Conservation (phyloP, 2,888 invertebrate species). For the Rhingia rostrata region DNA sequence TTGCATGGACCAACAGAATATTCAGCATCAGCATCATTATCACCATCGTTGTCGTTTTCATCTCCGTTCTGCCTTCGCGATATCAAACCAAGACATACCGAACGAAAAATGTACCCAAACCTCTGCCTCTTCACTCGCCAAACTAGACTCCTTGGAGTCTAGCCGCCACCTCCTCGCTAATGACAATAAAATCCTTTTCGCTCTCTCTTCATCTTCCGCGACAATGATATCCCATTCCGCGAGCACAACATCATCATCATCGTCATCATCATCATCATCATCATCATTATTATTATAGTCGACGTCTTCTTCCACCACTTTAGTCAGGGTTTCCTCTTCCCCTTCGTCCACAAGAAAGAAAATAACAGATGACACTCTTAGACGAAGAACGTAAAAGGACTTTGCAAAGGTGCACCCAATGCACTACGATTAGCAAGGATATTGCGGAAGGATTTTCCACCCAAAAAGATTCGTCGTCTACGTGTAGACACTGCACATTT, state of each 20-base stretch:
- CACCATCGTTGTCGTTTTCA: conserved; percentile 27
- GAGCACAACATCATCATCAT: conserved; percentile 30
- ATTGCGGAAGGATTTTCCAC: conserved; percentile 28
- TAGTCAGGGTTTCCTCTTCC: conserved; percentile 3
- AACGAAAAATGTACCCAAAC: conserved; percentile 8
- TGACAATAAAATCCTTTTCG: conserved; percentile 14
- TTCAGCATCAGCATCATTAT: conserved; percentile 58
- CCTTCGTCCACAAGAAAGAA: conserved; percentile 18
- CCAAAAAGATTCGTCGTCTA: conserved; percentile 12
- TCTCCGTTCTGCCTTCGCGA: conserved; percentile 32
- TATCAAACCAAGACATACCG: conserved; percentile 11
- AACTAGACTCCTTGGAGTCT: conserved; percentile 28
- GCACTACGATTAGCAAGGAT: conserved; percentile 41
- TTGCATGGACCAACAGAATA: conserved; percentile 39
- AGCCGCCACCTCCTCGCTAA: background rate
- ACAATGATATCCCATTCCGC: conserved; percentile 16
- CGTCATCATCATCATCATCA: conserved; percentile 33
- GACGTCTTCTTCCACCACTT: conserved; percentile 1
- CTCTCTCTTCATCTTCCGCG: background rate
- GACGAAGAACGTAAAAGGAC: conserved; percentile 42
- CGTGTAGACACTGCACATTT: conserved; percentile 32
- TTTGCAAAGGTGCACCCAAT: conserved; percentile 44
- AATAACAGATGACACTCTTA: conserved; percentile 62
- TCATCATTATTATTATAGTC: conserved; percentile 21
- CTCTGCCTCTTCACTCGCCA: conserved; percentile 4